phyloP scores from a whole-genome alignment of 2,888 invertebrate genomes.

The Acronicta psi region DNA sequence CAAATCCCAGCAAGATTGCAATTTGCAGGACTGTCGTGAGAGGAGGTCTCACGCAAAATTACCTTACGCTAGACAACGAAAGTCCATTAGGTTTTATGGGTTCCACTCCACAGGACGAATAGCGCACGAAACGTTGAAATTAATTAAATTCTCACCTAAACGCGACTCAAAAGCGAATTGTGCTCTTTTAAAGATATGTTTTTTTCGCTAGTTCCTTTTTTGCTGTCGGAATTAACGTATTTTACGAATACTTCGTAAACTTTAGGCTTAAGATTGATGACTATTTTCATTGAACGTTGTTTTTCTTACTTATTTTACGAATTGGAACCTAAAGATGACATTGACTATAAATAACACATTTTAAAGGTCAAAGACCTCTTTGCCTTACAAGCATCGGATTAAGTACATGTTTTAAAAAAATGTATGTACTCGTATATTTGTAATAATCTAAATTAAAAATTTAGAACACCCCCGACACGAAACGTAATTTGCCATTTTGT shows the following conservation, averaged over 20 bases:
- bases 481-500: no score
- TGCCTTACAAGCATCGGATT: background rate
- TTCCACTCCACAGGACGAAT: slow-evolving; percentile 79
- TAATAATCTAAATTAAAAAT: no score
- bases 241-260: slow-evolving; percentile 12
- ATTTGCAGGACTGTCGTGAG: slow-evolving; percentile 69
- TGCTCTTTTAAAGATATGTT: slow-evolving; percentile 39
- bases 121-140: slow-evolving; percentile 80
- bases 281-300: background rate
- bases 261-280: slow-evolving; percentile 11
- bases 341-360: no score
- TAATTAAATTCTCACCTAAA: slow-evolving; percentile 84
- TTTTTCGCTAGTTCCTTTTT: slow-evolving; percentile 24
- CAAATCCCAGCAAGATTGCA: slow-evolving; percentile 73
- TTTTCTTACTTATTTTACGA: background rate
- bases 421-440: no score
- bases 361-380: slow-evolving; percentile 16
- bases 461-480: no score
- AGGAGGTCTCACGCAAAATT: slow-evolving; percentile 77
- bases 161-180: slow-evolving; percentile 67
- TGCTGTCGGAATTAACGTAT: slow-evolving; percentile 14
- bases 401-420: no score
- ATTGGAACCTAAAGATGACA: no score
- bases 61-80: slow-evolving; percentile 82
- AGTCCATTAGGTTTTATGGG: slow-evolving; percentile 88